Conservation (phyloP, 1,140 invertebrate species). For the Diabrotica undecimpunctata region DNA sequence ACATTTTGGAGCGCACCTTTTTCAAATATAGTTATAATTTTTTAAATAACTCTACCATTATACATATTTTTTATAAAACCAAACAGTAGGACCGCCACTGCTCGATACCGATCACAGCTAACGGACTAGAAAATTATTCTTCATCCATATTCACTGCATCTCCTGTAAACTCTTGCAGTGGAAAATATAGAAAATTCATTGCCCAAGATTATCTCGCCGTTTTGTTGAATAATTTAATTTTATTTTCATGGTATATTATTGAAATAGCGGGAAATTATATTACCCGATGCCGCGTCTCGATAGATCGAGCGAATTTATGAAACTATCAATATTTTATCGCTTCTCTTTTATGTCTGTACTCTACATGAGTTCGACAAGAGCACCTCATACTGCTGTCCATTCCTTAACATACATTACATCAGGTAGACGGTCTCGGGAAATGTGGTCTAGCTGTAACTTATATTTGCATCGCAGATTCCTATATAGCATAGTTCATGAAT, state of each 20-base stretch:
- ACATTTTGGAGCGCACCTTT: too few relatives aligned
- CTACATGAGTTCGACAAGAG: neutral
- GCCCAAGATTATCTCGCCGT: constrained; percentile 24
- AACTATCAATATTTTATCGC: constrained; percentile 3
- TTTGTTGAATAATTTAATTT: constrained; percentile 9
- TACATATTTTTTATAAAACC: too few relatives aligned
- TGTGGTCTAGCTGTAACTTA: too few relatives aligned
- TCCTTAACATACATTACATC: too few relatives aligned
- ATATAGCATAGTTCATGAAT: too few relatives aligned
- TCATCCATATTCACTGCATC: constrained; percentile 31
- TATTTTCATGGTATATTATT: constrained; percentile 6
- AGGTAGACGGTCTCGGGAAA: too few relatives aligned
- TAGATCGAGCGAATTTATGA: neutral
- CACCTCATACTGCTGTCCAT: neutral
- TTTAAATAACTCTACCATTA: neutral
- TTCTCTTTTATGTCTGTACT: neutral
- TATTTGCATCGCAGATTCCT: too few relatives aligned
- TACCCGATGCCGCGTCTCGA: neutral
- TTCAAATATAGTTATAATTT: too few relatives aligned
- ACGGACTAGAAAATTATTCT: constrained; percentile 33
- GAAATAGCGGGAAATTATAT: constrained; percentile 2
- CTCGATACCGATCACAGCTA: constrained; percentile 31
- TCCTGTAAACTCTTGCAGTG: constrained; percentile 4
- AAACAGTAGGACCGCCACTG: constrained; percentile 1
- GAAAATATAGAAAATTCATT: constrained; percentile 25